phyloP scores from a whole-genome alignment of 1,140 invertebrate species.

The Pogonomyrmex californicus region DNA sequence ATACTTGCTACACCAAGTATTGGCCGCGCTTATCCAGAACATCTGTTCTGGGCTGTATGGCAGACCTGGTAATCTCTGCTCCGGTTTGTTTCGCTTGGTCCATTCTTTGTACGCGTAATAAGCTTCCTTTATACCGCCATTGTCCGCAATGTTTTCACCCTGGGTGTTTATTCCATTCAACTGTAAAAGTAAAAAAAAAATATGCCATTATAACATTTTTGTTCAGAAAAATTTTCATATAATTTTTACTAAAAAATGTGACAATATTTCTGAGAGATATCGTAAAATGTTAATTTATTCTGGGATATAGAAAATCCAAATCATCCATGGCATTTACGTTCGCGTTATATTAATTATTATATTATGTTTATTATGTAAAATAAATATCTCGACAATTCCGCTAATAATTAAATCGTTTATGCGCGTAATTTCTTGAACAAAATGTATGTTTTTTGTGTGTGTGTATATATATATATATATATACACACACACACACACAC shows the following conservation, averaged over 20 bases:
- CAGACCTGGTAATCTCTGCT: conserved; percentile 89
- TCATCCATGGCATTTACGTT: background rate
- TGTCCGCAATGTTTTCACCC: conserved; percentile 97
- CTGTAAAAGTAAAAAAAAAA: conserved; percentile 84
- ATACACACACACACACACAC: no score
- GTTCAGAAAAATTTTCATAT: background rate
- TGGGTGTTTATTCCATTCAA: conserved; percentile 95
- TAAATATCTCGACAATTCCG: background rate
- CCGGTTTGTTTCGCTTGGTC: conserved; percentile 89
- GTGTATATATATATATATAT: no score
- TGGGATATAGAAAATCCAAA: background rate
- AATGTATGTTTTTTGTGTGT: background rate
- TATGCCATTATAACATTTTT: background rate
- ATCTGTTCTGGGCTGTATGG: conserved; percentile 90
- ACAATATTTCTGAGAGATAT: background rate
- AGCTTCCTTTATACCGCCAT: conserved; percentile 95
- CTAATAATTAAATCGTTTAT: background rate
- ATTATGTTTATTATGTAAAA: background rate
- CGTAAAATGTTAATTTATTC: background rate
- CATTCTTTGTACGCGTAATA: conserved; percentile 94
- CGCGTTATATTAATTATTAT: background rate
- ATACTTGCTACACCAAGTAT: conserved; percentile 90
- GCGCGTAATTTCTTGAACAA: background rate
- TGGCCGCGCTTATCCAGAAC: conserved; percentile 92
- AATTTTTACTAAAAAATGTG: background rate